These are phyloP conservation scores for Lamellibrachia columna DNA, from an alignment of 2,888 invertebrate genomes.

Conservation along the genomic window DNA sequence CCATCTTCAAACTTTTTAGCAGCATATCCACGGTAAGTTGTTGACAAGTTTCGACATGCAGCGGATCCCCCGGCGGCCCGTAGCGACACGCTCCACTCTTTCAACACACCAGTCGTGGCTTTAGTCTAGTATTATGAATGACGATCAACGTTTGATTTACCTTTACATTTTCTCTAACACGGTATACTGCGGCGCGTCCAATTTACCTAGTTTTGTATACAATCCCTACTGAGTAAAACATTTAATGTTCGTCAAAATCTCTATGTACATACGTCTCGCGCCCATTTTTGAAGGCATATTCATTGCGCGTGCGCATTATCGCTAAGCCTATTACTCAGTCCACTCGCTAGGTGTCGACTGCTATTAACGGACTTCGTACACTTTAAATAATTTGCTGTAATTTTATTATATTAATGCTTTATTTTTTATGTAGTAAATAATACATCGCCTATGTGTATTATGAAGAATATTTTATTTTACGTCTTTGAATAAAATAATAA, in stretches of 20 bases:
- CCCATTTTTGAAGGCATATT: constrained; percentile 7
- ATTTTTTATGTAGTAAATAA: neutral
- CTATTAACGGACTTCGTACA: neutral
- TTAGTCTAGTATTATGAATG: neutral
- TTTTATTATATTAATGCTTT: neutral
- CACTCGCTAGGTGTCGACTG: neutral
- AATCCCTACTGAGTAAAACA: neutral
- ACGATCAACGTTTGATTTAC: neutral
- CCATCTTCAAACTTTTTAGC: neutral
- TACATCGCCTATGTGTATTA: neutral
- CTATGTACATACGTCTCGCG: constrained; percentile 4
- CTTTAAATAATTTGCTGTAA: neutral
- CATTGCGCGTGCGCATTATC: constrained; percentile 8
- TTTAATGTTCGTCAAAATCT: neutral
- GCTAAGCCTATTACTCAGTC: neutral
- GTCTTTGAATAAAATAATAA: neutral
- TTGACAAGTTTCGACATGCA: constrained; percentile 16
- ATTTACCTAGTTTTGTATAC: neutral
- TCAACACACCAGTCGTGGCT: neutral
- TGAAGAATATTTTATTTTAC: neutral
- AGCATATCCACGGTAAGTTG: constrained; percentile 16
- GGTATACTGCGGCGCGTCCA: neutral
- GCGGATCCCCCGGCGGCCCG: neutral
- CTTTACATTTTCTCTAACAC: neutral
- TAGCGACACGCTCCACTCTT: neutral